Conservation (phyloP, 92 coral and sea anemone genomes). For the Pocillopora meandrina region DNA sequence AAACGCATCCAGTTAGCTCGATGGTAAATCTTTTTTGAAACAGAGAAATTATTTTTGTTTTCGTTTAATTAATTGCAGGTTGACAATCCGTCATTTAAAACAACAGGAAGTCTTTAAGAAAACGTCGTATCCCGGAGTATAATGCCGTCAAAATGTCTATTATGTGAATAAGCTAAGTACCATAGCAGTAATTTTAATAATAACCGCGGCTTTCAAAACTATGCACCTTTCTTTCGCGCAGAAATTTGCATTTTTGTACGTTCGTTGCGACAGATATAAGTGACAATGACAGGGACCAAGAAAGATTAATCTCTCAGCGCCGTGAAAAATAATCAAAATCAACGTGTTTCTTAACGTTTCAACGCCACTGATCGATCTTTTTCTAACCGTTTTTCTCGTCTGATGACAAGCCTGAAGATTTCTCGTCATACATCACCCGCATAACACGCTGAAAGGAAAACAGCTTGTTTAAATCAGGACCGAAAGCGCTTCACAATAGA, state of each 20-base stretch:
- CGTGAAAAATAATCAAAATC: background rate
- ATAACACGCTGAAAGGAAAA: background rate
- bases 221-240: background rate
- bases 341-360: background rate
- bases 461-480: background rate
- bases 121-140: background rate
- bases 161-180: background rate
- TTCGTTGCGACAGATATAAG: background rate
- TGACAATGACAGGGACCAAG: background rate
- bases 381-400: background rate
- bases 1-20: too few relatives aligned
- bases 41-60: too few relatives aligned
- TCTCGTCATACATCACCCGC: background rate
- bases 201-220: background rate
- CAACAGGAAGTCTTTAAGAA: background rate
- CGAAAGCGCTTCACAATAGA: background rate
- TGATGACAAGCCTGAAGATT: background rate
- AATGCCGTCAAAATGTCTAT: background rate
- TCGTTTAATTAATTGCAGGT: background rate
- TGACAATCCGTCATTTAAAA: background rate
- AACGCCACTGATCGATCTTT: background rate
- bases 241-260: constrained; percentile 17
- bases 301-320: background rate
- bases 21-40: too few relatives aligned
- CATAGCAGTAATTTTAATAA: constrained; percentile 8